Percentiles rank a stretch among this genome's conserved stretches.
phyloP scores from a whole-genome alignment of 2,113 vertebrate genomes.

The Gymnarchus niloticus region DNA sequence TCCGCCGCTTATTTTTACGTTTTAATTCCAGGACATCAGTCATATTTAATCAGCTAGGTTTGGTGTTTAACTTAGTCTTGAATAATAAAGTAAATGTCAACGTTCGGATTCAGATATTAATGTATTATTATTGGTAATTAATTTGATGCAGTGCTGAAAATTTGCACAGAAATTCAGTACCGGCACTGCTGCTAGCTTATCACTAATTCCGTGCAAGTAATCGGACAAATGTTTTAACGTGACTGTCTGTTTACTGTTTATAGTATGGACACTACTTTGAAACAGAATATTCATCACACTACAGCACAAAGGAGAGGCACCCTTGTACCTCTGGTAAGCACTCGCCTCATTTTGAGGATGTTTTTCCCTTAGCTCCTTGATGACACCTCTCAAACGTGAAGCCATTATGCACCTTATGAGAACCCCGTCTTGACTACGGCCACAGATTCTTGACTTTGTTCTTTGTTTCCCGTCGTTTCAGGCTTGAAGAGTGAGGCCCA shows the following conservation, averaged over 20 bases:
- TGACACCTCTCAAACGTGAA: not conserved
- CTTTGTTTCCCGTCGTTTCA: slow-evolving; percentile 1
- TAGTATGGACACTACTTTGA: slow-evolving; percentile 61
- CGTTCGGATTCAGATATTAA: too few species aligned
- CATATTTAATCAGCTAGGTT: too few species aligned
- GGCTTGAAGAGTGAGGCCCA: slow-evolving; percentile 30
- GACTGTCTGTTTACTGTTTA: slow-evolving; percentile 31
- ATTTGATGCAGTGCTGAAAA: too few species aligned
- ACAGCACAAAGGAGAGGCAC: slow-evolving; percentile 36
- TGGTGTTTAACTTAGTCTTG: too few species aligned
- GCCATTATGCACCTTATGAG: not conserved
- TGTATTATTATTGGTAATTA: too few species aligned
- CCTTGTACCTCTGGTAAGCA: slow-evolving; percentile 29
- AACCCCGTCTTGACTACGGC: not conserved
- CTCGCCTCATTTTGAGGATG: not conserved
- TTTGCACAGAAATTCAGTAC: not conserved
- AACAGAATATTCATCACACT: slow-evolving; percentile 47
- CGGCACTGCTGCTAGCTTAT: not conserved
- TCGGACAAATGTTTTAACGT: not conserved
- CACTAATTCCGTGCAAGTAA: not conserved
- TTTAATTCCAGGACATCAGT: too few species aligned
- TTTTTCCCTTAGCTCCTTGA: not conserved
- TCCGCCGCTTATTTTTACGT: too few species aligned
- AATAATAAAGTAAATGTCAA: too few species aligned
- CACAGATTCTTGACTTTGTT: not conserved